Percentiles rank a stretch among this genome's conserved stretches.
phyloP scores from a whole-genome alignment of 2,888 invertebrate species.

The Phrixothrix hirtus region DNA sequence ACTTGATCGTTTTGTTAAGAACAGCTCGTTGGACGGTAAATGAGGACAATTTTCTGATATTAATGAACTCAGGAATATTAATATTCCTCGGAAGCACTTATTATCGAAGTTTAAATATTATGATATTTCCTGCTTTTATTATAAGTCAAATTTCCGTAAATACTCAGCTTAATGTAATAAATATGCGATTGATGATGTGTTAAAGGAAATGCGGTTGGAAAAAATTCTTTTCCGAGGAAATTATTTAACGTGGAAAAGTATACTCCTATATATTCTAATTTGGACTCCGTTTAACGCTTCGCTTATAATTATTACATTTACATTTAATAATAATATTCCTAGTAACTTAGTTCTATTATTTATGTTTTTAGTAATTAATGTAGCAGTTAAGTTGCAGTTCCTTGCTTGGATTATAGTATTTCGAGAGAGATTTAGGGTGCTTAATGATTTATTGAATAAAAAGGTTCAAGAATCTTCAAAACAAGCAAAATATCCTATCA shows the following conservation, averaged over 20 bases:
- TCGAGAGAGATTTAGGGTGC: slow-evolving; percentile 4
- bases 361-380: not conserved
- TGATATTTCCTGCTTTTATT: not conserved
- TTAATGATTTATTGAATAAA: slow-evolving; percentile 1
- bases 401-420: slow-evolving; percentile 7
- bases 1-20: too few relatives aligned
- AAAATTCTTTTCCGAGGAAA: not conserved
- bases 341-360: not conserved
- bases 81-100: not conserved
- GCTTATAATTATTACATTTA: not conserved
- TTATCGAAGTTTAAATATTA: not conserved
- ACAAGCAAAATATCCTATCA: slow-evolving; percentile 14
- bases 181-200: not conserved
- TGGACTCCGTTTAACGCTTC: not conserved
- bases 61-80: not conserved
- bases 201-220: not conserved
- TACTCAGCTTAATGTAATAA: not conserved
- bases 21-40: too few relatives aligned
- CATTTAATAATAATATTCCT: not conserved
- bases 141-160: not conserved
- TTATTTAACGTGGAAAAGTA: not conserved
- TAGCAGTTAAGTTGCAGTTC: not conserved
- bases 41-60: too few relatives aligned
- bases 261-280: not conserved
- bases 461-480: slow-evolving; percentile 18